phyloP scores from a whole-genome alignment of 2,888 invertebrate species.

The Parapristionchus giblindavisi region DNA sequence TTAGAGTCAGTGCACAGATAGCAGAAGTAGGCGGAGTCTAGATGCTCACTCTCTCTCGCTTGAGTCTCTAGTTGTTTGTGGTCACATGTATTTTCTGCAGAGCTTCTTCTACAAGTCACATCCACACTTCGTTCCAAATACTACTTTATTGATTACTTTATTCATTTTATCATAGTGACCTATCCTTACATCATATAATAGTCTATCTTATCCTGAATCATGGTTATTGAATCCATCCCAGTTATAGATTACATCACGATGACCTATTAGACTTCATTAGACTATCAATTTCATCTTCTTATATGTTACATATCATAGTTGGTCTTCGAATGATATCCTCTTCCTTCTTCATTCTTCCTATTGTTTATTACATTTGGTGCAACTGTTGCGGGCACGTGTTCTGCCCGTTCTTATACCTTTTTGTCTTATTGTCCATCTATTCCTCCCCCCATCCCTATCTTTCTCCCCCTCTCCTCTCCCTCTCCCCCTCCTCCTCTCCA shows the following conservation, averaged over 20 bases:
- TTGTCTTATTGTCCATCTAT: neutral
- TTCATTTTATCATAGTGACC: neutral
- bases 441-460: neutral
- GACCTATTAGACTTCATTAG: too few relatives aligned
- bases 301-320: too few relatives aligned
- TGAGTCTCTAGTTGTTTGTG: neutral
- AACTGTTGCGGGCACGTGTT: too few relatives aligned
- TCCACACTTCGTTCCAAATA: constrained; percentile 27
- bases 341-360: too few relatives aligned
- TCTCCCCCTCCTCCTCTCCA: neutral
- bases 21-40: constrained; percentile 3
- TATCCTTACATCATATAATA: too few relatives aligned
- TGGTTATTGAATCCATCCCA: too few relatives aligned
- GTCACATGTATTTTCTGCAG: neutral
- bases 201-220: too few relatives aligned
- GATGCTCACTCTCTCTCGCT: neutral
- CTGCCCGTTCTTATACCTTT: too few relatives aligned
- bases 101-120: neutral
- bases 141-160: neutral
- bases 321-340: too few relatives aligned
- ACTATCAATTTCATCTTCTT: too few relatives aligned
- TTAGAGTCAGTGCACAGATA: neutral
- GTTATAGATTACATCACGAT: too few relatives aligned
- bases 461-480: neutral
- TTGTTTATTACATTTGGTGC: too few relatives aligned